phyloP scores from a whole-genome alignment of 30 jellyfish, hydroid and myxozoan genomes.

The Clytia hemisphaerica region DNA sequence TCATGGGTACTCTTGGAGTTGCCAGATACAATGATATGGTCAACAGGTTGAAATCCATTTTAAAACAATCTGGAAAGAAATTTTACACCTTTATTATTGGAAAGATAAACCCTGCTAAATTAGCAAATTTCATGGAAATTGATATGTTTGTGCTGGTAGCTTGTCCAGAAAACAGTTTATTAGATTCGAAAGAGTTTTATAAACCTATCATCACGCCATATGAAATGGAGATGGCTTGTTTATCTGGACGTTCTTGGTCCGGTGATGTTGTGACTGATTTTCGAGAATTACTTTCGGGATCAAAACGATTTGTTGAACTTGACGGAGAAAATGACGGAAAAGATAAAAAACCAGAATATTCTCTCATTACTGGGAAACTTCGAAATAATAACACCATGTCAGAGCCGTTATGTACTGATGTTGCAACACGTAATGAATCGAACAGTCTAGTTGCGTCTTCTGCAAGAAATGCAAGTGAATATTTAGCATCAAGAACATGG shows the following conservation, averaged over 20 bases:
- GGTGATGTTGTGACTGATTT: constrained; percentile 93
- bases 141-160: constrained; percentile 94
- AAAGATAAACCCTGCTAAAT: constrained; percentile 78
- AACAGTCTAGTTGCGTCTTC: neutral
- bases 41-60: constrained; percentile 44
- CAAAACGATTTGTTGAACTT: constrained; percentile 39
- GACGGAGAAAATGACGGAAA: constrained; percentile 2
- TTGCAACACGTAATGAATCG: neutral
- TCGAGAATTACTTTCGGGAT: constrained; percentile 77
- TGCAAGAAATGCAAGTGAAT: constrained; percentile 22
- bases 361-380: constrained; percentile 73
- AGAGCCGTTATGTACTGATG: constrained; percentile 6
- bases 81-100: constrained; percentile 87
- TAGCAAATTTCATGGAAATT: constrained; percentile 97
- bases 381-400: neutral
- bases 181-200: constrained; percentile 85
- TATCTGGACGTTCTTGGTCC: constrained; percentile 84
- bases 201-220: constrained; percentile 94
- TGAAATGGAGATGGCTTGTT: constrained; percentile 96
- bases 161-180: constrained; percentile 87
- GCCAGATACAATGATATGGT: constrained; percentile 61
- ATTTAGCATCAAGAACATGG: constrained; percentile 70
- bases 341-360: constrained; percentile 77
- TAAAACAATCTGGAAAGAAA: constrained; percentile 74
- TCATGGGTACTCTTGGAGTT: constrained; percentile 96